These are phyloP conservation scores for Eurystomus gularis DNA, from an alignment of 2,113 vertebrate species.

Conservation along the genomic window DNA sequence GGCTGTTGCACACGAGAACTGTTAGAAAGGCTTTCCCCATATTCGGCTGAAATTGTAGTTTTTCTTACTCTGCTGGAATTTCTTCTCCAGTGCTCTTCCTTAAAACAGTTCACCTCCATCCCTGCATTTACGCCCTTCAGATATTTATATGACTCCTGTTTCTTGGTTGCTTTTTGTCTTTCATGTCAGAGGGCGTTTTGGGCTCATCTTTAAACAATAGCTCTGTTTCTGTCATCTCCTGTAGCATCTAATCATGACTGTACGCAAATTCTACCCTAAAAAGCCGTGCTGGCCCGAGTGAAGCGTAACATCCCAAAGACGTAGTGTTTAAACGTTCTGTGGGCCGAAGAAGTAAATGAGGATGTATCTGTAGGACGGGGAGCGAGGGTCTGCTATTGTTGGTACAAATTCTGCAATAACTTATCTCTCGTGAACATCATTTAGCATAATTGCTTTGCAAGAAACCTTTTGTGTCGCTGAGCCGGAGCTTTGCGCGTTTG, in stretches of 20 bases:
- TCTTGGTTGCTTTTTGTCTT: background rate
- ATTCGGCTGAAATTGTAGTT: background rate
- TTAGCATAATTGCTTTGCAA: slow-evolving; percentile 15
- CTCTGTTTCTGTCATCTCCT: background rate
- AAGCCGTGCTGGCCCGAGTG: slow-evolving; percentile 15
- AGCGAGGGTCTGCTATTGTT: background rate
- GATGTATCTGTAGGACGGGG: background rate
- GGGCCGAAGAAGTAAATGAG: slow-evolving; percentile 20
- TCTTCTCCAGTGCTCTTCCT: background rate
- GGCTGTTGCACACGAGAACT: background rate
- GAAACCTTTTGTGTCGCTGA: slow-evolving; percentile 13
- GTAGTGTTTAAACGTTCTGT: background rate
- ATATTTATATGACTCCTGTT: background rate
- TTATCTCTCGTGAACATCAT: background rate
- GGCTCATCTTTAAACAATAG: background rate
- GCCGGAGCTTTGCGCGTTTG: background rate
- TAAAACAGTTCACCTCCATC: background rate
- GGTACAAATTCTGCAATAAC: background rate
- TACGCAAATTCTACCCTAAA: background rate
- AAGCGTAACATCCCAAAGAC: background rate
- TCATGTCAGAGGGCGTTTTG: background rate
- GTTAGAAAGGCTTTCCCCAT: background rate
- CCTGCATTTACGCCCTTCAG: background rate
- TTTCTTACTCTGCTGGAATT: background rate
- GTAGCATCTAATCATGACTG: background rate